A percentile compares a stretch with the other conserved stretches of the same genome.
Evolutionary conservation across 2,888 invertebrate species (phyloP).

Genomic region (Monoplex corrugatus): DNA sequence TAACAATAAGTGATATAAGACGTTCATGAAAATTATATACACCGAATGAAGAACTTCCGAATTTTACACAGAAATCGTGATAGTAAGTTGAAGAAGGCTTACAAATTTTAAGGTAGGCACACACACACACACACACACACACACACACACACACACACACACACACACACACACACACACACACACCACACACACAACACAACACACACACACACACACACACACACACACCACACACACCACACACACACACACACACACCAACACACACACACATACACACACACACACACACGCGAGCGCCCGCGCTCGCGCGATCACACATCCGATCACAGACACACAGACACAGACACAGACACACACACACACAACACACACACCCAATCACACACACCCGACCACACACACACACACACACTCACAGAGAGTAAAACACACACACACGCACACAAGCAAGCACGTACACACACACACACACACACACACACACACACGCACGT

Average conservation of each 20-base stretch:
- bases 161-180: neutral
- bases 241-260: neutral
- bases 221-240: neutral
- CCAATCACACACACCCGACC: neutral
- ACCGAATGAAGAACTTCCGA: no score
- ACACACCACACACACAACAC: no score
- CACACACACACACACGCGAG: no score
- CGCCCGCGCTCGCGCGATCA: no score
- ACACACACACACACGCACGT: neutral
- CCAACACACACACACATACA: neutral
- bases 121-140: neutral
- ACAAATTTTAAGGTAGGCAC: neutral
- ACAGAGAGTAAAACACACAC: neutral
- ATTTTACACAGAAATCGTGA: no score
- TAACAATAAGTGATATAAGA: no score
- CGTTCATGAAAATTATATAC: no score
- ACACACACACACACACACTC: neutral
- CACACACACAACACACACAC: neutral
- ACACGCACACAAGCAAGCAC: neutral
- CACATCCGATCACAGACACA: neutral
- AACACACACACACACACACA: neutral
- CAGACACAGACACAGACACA: neutral
- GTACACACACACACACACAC: no score
- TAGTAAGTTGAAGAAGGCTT: no score
- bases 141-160: neutral